These are phyloP conservation scores for Bombus breviceps DNA, from an alignment of 1,140 invertebrate species.

Conservation along the genomic window DNA sequence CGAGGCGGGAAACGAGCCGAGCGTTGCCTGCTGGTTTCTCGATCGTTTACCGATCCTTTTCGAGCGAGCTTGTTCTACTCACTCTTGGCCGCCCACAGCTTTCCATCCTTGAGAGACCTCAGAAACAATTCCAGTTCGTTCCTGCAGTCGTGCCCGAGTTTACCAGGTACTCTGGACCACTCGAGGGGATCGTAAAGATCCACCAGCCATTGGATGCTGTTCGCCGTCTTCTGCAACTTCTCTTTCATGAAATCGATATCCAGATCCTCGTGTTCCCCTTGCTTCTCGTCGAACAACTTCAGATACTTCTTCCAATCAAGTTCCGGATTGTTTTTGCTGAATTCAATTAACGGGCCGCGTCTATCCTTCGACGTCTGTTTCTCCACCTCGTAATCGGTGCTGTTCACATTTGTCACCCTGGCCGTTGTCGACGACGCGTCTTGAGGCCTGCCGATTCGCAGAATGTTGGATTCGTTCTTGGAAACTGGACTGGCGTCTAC, in stretches of 20 bases:
- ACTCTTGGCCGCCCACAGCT: conserved; percentile 89
- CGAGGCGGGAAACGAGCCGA: background rate
- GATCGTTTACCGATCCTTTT: background rate
- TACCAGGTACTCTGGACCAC: conserved; percentile 84
- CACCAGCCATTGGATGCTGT: conserved; percentile 85
- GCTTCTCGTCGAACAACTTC: conserved; percentile 60
- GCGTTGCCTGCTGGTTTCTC: no score
- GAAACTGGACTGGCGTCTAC: background rate
- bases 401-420: conserved; percentile 49
- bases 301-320: conserved; percentile 78
- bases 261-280: conserved; percentile 65
- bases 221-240: conserved; percentile 72
- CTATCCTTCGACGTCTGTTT: conserved; percentile 3
- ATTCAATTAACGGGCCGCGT: conserved; percentile 58
- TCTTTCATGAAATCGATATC: conserved; percentile 79
- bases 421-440: background rate
- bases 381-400: conserved; percentile 34
- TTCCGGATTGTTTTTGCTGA: conserved; percentile 80
- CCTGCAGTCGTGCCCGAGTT: conserved; percentile 80
- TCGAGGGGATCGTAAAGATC: conserved; percentile 86
- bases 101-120: conserved; percentile 83
- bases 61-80: conserved; percentile 75
- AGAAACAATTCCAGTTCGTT: conserved; percentile 84
- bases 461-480: conserved; percentile 74
- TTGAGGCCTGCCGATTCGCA: conserved; percentile 67